These are phyloP conservation scores for Herpailurus yagouaroundi DNA, from an alignment of 2,113 vertebrate species.

Conservation along the genomic window DNA sequence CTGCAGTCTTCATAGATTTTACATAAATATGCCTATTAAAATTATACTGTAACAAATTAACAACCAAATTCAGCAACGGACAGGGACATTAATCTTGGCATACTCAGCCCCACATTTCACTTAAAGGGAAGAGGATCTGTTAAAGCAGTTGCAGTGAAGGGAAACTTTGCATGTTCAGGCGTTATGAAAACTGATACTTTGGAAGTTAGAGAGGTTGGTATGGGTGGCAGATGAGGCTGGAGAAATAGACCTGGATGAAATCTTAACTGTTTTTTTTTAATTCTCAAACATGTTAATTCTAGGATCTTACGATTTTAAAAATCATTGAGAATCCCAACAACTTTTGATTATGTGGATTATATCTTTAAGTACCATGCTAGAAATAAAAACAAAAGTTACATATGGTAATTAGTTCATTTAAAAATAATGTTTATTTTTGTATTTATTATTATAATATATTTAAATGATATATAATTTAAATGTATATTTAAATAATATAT, in stretches of 20 bases:
- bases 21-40: not conserved
- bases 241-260: not conserved
- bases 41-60: not conserved
- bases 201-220: not conserved
- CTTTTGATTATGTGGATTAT: not conserved
- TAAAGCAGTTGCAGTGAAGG: not conserved
- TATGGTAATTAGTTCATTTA: not conserved
- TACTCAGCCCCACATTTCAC: not conserved
- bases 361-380: not conserved
- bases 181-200: not conserved
- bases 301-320: not conserved
- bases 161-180: not conserved
- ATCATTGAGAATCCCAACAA: not conserved
- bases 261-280: not conserved
- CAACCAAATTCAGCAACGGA: not conserved
- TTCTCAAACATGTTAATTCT: not conserved
- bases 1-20: not conserved
- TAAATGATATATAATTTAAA: too few species aligned
- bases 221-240: not conserved
- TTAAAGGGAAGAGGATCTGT: not conserved
- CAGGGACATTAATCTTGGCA: not conserved
- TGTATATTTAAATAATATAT: too few species aligned
- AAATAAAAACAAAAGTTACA: not conserved
- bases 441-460: too few species aligned
- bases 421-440: not conserved